Evolutionary conservation across 2,113 vertebrate genomes (phyloP).

Genomic region (Hemiprocne comata): DNA sequence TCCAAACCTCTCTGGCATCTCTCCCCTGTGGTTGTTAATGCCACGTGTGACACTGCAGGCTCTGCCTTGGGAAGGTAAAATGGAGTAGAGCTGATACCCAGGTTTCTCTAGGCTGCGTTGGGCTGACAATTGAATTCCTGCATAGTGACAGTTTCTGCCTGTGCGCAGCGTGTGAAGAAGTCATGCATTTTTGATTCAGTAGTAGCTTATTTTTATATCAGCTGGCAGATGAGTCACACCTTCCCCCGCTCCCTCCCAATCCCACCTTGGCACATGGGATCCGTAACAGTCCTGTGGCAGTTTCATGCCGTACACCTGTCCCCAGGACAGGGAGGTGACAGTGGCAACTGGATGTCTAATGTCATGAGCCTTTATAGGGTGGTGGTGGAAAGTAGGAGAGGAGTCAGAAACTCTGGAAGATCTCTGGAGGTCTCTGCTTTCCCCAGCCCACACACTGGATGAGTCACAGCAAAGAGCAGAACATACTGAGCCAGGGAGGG

Average conservation of each 20-base stretch:
- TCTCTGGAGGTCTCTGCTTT: background rate
- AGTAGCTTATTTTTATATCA: slow-evolving; percentile 47
- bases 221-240: slow-evolving; percentile 43
- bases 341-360: background rate
- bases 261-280: slow-evolving; percentile 15
- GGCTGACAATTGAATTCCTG: background rate
- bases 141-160: slow-evolving; percentile 47
- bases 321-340: background rate
- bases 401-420: background rate
- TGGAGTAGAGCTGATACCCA: background rate
- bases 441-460: background rate
- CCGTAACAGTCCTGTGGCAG: accelerated
- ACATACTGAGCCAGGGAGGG: background rate
- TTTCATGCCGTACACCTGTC: accelerated
- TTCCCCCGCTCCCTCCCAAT: background rate
- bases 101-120: background rate
- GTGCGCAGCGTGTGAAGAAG: background rate
- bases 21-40: background rate
- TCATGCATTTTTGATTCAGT: slow-evolving; percentile 5
- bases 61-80: background rate
- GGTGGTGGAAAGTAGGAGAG: background rate
- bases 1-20: background rate
- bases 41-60: accelerated
- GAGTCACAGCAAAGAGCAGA: slow-evolving; percentile 6
- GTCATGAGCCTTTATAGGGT: accelerated